Conservation (phyloP, 2,113 vertebrate species). For the Polypterus senegalus region DNA sequence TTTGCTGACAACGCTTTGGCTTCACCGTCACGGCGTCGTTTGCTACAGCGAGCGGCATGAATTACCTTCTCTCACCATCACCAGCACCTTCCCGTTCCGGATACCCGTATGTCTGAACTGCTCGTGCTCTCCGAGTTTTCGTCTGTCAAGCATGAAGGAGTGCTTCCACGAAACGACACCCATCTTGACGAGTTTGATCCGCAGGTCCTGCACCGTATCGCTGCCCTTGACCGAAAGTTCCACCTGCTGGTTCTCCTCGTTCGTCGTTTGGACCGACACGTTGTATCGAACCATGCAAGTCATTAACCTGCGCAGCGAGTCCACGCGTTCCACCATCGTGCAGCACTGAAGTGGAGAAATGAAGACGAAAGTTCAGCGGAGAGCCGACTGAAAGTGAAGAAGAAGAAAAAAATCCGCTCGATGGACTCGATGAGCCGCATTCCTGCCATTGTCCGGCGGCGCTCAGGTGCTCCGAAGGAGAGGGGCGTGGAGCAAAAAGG, state of each 20-base stretch:
- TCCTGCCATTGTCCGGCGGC: no score
- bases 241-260: constrained; percentile 50
- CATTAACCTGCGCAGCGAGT: constrained; percentile 48
- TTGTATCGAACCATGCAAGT: constrained; percentile 53
- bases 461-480: no score
- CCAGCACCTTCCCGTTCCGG: constrained; percentile 54
- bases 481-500: no score
- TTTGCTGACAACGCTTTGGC: no score
- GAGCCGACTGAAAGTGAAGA: no score
- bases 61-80: constrained; percentile 25
- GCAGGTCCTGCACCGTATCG: constrained; percentile 55
- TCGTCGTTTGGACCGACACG: constrained; percentile 52
- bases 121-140: constrained; percentile 46
- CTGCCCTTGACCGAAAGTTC: constrained; percentile 45
- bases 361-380: no score
- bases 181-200: constrained; percentile 47
- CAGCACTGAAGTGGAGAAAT: no score
- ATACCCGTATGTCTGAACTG: constrained; percentile 52
- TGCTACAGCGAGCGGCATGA: background rate
- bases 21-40: no score
- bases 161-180: constrained; percentile 56
- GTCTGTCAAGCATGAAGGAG: constrained; percentile 57
- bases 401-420: no score
- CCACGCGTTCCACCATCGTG: constrained; percentile 29
- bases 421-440: no score